Base-by-base conservation (phyloP, 2,797 vertebrate species). In the Falco naumanni region DNA sequence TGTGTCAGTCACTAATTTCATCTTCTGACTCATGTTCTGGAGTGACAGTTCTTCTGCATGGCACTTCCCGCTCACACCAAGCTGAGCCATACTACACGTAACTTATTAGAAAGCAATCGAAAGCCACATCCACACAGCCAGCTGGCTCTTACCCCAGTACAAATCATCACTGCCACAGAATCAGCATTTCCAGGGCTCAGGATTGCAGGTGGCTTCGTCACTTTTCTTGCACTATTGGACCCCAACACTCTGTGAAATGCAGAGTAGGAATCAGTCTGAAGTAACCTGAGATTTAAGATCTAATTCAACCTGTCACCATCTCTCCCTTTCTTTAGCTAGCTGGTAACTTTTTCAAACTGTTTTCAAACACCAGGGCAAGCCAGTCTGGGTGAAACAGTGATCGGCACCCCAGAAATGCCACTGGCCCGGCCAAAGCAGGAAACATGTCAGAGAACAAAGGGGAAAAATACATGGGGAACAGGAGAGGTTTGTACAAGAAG, bases 1-100 rank as follows among this genome's bases (percentile, higher is more conserved):
- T 92, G 63, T 80, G 84, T 87, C 85, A 95, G 66, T 60, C 84
- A 84, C 77, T 66, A 72, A 71, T 84, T 90, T 84, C 34, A 71
- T 90, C 79, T 84, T 87, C 70, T 95, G 88, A 89, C 53, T 94
- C 93, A 80, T n/a, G 54, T 72, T 96, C 48, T 79, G 51, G 51
- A 87, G 81, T n/a, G 66, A 61, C 80, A 90, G 69, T 63, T 84
- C 71, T 74, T 65, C 50, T 65, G 68, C 87, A 48, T n/a, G 41
- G 59, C 80, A 81, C 72, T 90, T 92, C 86, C 88, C 2, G 3
- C 72, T 86, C 88, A 34, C 34, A 43, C 50, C 83, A 59, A 63
- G 76, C 83, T 61, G 54, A 94, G 80, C 92, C 59, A 72, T 41
- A 43, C 31, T 28, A 56, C 51, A 41, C 48, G 69, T 34, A 93